Base-by-base conservation (phyloP, 2,888 invertebrate species). In the Ischnura elegans region DNA sequence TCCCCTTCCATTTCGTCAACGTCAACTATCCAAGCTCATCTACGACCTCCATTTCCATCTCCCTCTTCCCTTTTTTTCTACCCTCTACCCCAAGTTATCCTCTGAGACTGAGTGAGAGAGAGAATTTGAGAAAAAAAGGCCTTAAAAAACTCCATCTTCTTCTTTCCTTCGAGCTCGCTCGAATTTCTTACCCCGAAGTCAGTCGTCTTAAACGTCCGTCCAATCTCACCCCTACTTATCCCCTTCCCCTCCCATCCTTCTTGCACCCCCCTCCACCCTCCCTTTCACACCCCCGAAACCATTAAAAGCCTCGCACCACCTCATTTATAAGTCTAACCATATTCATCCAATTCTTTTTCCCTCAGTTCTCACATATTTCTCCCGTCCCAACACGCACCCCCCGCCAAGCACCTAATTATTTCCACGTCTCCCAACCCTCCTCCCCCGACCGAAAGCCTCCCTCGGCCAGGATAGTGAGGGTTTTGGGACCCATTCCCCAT, bases 281-380 rank as follows among this genome's bases (percentile, higher is more conserved):
- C 51, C 76, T 16, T 25, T 13, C 76, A 29, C 66, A 29, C 36
- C 0, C 8, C 76, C 13, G 76, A 76, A 36, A 21, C 76, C 76
- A 76, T 76, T 76, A 76, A 61, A 76, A 76, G 76, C 76, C 76
- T 36, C 76, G 36, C 76, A 36, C 76, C 76, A 76, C 76, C 76
- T 76, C 76, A 76, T 76, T 76, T 76, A 76, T 76, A 76, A 76
- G 76, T 76, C 36, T 76, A 76, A 76, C 76, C 76, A 76, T 76
- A 76, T 76, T 43, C 90, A 25, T 90, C 55, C 61, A 66, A 61
- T n/a, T 90, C 43, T 43, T 90, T 61, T 61, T 61, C 55, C 90
- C 51, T 90, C 87, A 29, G 29, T 86, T 46, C 46, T 8, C 86
- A 43, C 86, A 46, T 86, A 46, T 86, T 46, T 86, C 86, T 86